Evolutionary conservation across 2,888 invertebrate species (phyloP), one percentile per base, ranked within the genome.

Genomic region (Yponomeuta malinellus): DNA sequence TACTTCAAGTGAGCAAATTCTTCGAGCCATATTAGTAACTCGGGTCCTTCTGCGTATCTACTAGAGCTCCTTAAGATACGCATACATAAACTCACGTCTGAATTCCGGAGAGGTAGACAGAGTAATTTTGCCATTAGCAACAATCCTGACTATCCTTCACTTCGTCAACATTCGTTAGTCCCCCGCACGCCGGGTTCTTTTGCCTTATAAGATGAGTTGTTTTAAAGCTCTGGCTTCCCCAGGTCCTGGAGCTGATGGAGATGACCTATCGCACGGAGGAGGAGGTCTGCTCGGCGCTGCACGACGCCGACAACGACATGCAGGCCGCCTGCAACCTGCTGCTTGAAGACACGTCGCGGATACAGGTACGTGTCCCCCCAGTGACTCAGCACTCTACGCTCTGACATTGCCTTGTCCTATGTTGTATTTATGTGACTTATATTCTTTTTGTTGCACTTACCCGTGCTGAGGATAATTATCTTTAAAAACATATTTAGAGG

Each of bases 251-350:
- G 90, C 93, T 98, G 75, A 96, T 98, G 94, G 98, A 98, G 85
- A 95, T 97, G 94, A 98, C 98, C 71, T 95, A 96, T 78, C 95
- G 96, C 81, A 94, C 96, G 71, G 97, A 97, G 84, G 98, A 98
- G 85, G 97, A 97, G 88, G 98, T 97, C 71, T 96, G 96, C 81
- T 96, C 97, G 84, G 98, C 98, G 73, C 94, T 99, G 72, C 97
- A 98, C 86, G 98, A 98, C 93, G 96, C 96, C 81, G 97, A 98
- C 90, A 95, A 97, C 86, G 98, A 98, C 90, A 92, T 96, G 83
- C 95, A 96, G 78, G 94, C 94, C 81, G 98, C 98, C 74, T 95
- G 96, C 78, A 95, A 96, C 81, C 94, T 96, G 89, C 93, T 97
- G 74, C 93, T 96, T 71, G 97, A 97, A 85, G 95, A 96, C 73